phyloP scores from a whole-genome alignment of 2,797 vertebrate genomes.

The Sebastes glaucus region DNA sequence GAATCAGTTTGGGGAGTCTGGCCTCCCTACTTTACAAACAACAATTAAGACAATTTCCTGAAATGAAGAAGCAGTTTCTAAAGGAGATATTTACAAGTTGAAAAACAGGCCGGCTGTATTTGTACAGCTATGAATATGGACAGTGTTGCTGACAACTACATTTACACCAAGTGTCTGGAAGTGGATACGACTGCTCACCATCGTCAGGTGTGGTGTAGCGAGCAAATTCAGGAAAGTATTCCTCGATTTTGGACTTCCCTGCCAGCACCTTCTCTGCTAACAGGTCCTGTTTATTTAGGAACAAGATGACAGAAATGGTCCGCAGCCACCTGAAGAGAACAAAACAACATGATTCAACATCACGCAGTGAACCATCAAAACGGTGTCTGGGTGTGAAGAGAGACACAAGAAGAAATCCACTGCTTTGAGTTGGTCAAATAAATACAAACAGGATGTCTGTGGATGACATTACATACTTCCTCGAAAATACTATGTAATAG shows the following conservation, averaged over 20 bases:
- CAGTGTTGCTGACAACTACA: background rate
- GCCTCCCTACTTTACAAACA: constrained; percentile 25
- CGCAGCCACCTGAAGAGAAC: constrained; percentile 92
- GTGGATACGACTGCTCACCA: constrained; percentile 78
- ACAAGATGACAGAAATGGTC: constrained; percentile 99
- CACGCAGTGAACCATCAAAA: background rate
- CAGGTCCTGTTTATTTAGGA: constrained; percentile 99
- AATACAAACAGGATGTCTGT: background rate
- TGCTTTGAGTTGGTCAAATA: background rate
- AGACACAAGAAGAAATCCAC: background rate
- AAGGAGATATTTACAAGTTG: background rate
- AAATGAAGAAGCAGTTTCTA: background rate
- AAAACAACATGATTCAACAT: background rate
- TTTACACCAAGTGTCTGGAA: background rate
- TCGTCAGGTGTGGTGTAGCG: constrained; percentile 99
- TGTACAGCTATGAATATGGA: background rate
- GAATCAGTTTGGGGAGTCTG: constrained; percentile 1
- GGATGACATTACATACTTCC: background rate
- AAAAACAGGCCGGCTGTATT: background rate
- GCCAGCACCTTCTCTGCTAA: constrained; percentile 97
- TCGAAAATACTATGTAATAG: background rate
- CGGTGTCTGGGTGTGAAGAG: background rate
- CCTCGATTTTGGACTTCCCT: constrained; percentile 98
- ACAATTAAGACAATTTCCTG: background rate
- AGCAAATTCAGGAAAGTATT: constrained; percentile 98